These are phyloP conservation scores for Odontophorus gujanensis DNA, from an alignment of 2,113 vertebrate species.

Conservation along the genomic window DNA sequence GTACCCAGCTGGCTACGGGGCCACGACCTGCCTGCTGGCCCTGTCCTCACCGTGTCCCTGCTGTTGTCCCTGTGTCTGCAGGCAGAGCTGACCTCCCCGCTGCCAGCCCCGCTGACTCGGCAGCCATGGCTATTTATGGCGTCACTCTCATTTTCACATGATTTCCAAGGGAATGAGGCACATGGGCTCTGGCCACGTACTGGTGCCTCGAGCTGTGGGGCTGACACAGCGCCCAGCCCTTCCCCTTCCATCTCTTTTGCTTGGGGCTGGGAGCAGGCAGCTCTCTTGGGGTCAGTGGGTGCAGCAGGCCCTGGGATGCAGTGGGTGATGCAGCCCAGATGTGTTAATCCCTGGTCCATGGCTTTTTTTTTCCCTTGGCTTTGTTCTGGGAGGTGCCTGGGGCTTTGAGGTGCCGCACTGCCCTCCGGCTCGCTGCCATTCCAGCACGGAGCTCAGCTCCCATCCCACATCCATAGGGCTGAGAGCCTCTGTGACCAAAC, in stretches of 20 bases:
- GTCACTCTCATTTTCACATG: constrained; percentile 26
- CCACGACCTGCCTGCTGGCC: neutral
- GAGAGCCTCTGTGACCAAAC: neutral
- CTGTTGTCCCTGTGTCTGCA: neutral
- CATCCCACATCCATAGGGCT: too few relatives aligned
- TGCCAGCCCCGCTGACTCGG: neutral
- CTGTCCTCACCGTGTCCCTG: neutral
- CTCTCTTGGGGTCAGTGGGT: too few relatives aligned
- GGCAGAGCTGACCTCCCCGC: neutral
- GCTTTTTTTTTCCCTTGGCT: too few relatives aligned
- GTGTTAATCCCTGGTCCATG: too few relatives aligned
- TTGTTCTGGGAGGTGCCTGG: too few relatives aligned
- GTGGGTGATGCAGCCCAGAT: too few relatives aligned
- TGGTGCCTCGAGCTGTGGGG: neutral
- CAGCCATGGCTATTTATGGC: neutral
- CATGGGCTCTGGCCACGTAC: rapidly evolving
- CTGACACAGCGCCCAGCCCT: neutral
- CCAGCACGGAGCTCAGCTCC: too few relatives aligned
- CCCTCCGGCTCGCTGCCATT: too few relatives aligned
- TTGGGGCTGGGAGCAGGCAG: too few relatives aligned
- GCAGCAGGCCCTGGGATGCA: too few relatives aligned
- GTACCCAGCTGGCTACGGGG: neutral
- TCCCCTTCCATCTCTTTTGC: neutral
- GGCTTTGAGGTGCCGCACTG: too few relatives aligned
- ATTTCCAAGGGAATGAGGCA: neutral